phyloP scores from a whole-genome alignment of 2,113 vertebrate genomes.

The Morone saxatilis region DNA sequence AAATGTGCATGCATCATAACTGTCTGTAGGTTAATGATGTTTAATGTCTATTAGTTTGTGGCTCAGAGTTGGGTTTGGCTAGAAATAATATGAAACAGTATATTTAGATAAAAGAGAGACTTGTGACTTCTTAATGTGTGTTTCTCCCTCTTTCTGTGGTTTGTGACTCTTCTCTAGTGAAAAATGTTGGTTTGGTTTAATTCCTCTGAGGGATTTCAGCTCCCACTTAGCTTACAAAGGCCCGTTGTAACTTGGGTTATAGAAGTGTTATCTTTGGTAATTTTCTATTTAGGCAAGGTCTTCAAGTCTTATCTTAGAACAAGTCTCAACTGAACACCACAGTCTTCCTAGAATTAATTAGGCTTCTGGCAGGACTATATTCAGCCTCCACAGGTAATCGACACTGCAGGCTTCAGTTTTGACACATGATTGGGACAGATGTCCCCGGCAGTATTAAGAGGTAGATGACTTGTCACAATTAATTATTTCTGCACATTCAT shows the following conservation, averaged over 20 bases:
- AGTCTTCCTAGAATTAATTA: constrained; percentile 53
- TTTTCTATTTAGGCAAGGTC: constrained; percentile 74
- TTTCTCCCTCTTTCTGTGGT: constrained; percentile 43
- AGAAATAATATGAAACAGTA: constrained; percentile 12
- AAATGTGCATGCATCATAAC: background rate
- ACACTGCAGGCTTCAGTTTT: constrained; percentile 2
- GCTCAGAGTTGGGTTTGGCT: constrained; percentile 24
- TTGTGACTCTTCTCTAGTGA: constrained; percentile 38
- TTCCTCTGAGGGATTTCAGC: constrained; percentile 36
- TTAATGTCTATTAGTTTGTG: constrained; percentile 32
- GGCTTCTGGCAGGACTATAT: constrained; percentile 44
- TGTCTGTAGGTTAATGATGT: background rate
- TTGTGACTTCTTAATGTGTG: constrained; percentile 30
- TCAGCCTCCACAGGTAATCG: constrained; percentile 30
- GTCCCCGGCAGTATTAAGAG: background rate
- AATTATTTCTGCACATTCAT: constrained; percentile 10
- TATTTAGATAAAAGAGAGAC: constrained; percentile 24
- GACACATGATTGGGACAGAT: constrained; percentile 26
- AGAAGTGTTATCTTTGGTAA: constrained; percentile 67
- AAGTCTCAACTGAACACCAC: constrained; percentile 69
- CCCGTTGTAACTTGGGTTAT: constrained; percentile 63
- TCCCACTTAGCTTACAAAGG: constrained; percentile 54
- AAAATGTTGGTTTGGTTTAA: constrained; percentile 46
- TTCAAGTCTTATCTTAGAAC: constrained; percentile 59
- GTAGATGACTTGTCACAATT: background rate